phyloP scores from a whole-genome alignment of 2,797 vertebrate species.

The Enteromius trimaculatus region DNA sequence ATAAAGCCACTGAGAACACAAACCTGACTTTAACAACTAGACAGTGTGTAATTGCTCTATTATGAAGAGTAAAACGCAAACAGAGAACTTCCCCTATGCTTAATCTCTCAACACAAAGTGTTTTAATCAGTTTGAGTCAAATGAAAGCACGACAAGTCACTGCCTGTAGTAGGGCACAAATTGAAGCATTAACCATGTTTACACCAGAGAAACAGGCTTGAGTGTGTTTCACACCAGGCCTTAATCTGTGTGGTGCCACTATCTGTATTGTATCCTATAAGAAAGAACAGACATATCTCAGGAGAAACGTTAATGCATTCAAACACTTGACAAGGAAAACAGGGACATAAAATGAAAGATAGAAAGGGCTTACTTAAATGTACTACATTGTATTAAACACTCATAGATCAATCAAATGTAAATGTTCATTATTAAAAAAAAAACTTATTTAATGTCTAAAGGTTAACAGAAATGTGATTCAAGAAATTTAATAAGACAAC shows the following conservation, averaged over 20 bases:
- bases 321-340: constrained; percentile 93
- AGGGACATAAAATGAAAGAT: constrained; percentile 87
- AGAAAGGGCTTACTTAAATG: constrained; percentile 93
- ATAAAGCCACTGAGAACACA: constrained; percentile 7
- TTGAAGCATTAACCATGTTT: constrained; percentile 82
- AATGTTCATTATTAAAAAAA: constrained; percentile 86
- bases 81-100: not conserved
- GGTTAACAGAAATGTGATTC: constrained; percentile 68
- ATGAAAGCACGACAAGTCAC: not conserved
- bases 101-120: not conserved
- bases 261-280: constrained; percentile 94
- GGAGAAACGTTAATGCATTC: constrained; percentile 97
- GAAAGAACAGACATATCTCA: constrained; percentile 97
- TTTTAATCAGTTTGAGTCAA: not conserved
- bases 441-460: constrained; percentile 84
- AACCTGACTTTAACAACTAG: not conserved
- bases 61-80: not conserved
- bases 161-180: not conserved
- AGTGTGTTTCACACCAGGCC: constrained; percentile 86
- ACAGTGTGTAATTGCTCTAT: not conserved
- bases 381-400: constrained; percentile 88
- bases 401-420: constrained; percentile 77
- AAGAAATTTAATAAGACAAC: constrained; percentile 30
- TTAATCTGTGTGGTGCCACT: constrained; percentile 99
- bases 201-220: constrained; percentile 81